These are phyloP conservation scores for Euwallacea similis DNA, from an alignment of 1,140 invertebrate genomes.

Conservation along the genomic window DNA sequence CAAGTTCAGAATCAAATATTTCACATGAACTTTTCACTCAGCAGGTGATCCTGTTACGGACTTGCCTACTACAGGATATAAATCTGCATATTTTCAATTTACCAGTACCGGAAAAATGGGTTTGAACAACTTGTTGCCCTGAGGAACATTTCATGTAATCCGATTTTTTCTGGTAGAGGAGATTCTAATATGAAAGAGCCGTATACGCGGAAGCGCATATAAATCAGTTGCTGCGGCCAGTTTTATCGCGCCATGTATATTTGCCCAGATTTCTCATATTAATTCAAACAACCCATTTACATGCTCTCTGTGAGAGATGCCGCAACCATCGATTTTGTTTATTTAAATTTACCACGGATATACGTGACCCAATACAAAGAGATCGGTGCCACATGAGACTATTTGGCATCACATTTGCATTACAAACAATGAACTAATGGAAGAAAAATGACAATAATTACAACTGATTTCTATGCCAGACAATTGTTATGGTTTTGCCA, in stretches of 20 bases:
- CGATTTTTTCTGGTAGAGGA: slow-evolving; percentile 6
- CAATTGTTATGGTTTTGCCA: no score
- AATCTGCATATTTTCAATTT: no score
- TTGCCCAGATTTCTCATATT: slow-evolving; percentile 31
- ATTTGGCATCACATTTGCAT: no score
- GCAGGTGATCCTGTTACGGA: no score
- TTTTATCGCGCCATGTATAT: slow-evolving; percentile 19
- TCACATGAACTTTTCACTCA: no score
- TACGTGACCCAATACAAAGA: slow-evolving; percentile 14
- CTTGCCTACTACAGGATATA: no score
- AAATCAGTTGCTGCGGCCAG: slow-evolving; percentile 18
- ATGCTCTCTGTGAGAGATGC: slow-evolving; percentile 22
- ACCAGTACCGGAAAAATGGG: no score
- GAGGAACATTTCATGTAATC: slow-evolving; percentile 6
- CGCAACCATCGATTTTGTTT: slow-evolving; percentile 31
- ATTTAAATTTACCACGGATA: slow-evolving; percentile 32
- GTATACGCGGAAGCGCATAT: slow-evolving; percentile 24
- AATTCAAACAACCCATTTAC: slow-evolving; percentile 34
- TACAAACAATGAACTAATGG: no score
- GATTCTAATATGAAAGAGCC: slow-evolving; percentile 8
- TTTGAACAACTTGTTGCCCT: background rate
- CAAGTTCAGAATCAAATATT: no score
- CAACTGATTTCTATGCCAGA: no score
- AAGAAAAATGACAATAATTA: no score
- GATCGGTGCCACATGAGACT: background rate